phyloP scores from a whole-genome alignment of 2,888 invertebrate genomes.

The Glyphotaelius pellucidus region DNA sequence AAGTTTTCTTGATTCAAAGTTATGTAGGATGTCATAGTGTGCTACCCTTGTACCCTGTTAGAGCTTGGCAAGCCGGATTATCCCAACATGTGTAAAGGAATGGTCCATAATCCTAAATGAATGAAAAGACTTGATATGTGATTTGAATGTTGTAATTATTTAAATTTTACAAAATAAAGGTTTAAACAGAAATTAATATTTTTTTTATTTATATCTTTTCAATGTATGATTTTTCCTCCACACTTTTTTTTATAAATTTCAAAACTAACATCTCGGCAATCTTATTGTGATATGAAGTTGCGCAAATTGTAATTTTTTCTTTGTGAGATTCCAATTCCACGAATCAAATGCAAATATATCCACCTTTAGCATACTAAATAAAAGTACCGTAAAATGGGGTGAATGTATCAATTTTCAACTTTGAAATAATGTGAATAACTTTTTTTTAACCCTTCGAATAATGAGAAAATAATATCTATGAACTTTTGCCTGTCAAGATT shows the following conservation, averaged over 20 bases:
- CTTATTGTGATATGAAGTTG: not conserved
- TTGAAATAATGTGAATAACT: too few species aligned
- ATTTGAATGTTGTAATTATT: slow-evolving; percentile 66
- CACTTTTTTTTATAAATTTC: not conserved
- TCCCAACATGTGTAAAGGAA: not conserved
- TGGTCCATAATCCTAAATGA: slow-evolving; percentile 53
- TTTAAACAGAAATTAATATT: slow-evolving; percentile 20
- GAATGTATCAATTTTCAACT: too few species aligned
- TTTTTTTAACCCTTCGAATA: too few species aligned
- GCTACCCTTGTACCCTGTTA: not conserved
- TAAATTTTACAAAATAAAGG: slow-evolving; percentile 64
- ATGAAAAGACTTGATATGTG: slow-evolving; percentile 67
- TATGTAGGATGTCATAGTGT: not conserved
- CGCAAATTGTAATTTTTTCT: not conserved
- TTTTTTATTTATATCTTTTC: slow-evolving; percentile 33
- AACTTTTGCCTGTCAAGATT: too few species aligned
- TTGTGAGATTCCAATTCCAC: not conserved
- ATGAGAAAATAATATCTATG: too few species aligned
- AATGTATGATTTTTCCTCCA: not conserved
- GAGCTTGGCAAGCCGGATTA: slow-evolving; percentile 10
- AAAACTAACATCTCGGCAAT: not conserved
- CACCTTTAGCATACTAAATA: too few species aligned
- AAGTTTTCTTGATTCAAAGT: not conserved
- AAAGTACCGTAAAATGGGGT: too few species aligned
- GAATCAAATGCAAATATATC: not conserved